Evolutionary conservation across 2,888 invertebrate genomes (phyloP), one percentile per base, ranked within the genome.

Genomic region (Lithophane ornitopus): DNA sequence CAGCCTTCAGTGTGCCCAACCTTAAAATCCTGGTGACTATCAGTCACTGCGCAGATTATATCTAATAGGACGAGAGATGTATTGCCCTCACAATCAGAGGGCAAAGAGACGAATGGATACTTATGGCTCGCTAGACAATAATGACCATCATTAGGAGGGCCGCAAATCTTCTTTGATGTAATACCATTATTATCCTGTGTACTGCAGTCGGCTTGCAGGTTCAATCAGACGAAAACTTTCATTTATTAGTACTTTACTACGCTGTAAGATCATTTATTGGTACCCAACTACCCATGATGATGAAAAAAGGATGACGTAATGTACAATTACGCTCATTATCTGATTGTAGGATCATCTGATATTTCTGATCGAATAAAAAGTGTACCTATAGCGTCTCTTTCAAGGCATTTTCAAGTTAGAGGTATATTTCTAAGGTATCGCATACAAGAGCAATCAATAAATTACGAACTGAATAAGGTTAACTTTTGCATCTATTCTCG

Each of bases 91-190:
- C 75, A 88, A 72, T 81, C 74, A 62, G 71, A 72, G 69, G 79
- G 79, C 74, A 70, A 76, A 70, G 80, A 76, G 74, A 86, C 56
- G 73, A 62, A 73, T 71, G 69, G 69, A 72, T 85, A 78, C 80
- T 78, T 76, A 61, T 63, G 49, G 56, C 56, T 86, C 44, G 67
- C 68, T 76, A 71, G 72, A 66, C 74, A 69, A 63, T 86, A 84
- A 87, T 84, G 78, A 80, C 74, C 52, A 74, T 79, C 79, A 81
- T 86, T 86, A 86, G 79, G 78, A 87, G 26, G 28, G 28, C 73
- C 68, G 68, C 72, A 76, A 78, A 70, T 81, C 80, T 76, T 80
- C 80, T 74, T 70, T 80, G 88, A 76, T 77, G 69, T 87, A 78
- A 75, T 74, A 62, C 73, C 68, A 78, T 81, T 72, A 87, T 83